Conservation (phyloP, 2,113 vertebrate species). For the Lepisosteus osseus region DNA sequence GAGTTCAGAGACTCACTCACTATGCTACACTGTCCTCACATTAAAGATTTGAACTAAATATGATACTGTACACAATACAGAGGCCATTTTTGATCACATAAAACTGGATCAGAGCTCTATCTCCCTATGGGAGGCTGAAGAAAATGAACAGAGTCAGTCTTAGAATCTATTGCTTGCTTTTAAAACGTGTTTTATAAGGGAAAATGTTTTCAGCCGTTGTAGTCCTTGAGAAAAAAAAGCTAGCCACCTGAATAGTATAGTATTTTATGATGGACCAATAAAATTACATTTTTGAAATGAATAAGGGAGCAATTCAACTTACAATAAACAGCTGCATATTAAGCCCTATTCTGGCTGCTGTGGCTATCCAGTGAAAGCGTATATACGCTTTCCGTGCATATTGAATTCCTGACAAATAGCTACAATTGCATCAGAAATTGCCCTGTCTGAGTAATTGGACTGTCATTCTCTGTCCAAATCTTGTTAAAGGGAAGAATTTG, state of each 20-base stretch:
- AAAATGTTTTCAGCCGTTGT: background rate
- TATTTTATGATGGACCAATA: slow-evolving; percentile 13
- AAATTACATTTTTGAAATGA: background rate
- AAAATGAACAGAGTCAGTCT: background rate
- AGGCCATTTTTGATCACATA: too few species aligned
- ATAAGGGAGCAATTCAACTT: background rate
- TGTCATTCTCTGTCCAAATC: slow-evolving; percentile 4
- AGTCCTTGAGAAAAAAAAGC: background rate
- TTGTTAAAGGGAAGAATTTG: slow-evolving; percentile 1
- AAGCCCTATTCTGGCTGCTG: background rate
- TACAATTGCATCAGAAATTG: background rate
- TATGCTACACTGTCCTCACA: too few species aligned
- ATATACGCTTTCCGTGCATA: background rate
- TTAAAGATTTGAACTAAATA: too few species aligned
- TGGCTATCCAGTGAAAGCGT: background rate
- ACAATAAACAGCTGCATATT: slow-evolving; percentile 13
- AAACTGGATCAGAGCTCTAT: too few species aligned
- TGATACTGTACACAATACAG: too few species aligned
- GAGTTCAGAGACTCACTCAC: too few species aligned
- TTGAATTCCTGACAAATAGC: background rate
- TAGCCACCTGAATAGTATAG: background rate
- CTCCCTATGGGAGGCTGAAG: too few species aligned
- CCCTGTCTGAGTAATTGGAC: background rate
- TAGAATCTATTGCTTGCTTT: background rate
- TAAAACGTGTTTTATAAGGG: background rate